Evolutionary conservation across 2,797 vertebrate genomes (phyloP), one percentile per base, ranked within the genome.

Genomic region (Ceryle rudis): DNA sequence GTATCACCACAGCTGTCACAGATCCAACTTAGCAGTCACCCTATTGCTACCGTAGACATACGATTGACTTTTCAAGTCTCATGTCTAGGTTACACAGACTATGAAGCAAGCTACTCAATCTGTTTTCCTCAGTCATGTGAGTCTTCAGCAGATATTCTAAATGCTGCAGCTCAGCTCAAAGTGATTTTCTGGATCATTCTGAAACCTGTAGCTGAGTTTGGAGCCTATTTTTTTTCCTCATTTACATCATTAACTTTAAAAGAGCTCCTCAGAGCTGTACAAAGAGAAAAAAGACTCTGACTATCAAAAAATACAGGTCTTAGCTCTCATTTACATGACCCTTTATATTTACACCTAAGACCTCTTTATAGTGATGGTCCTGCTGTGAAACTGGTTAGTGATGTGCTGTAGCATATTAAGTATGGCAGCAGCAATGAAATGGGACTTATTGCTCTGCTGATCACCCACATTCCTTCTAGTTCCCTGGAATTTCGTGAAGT

Each of bases 221-320:
- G 8, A 74, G 14, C 5, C 37, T 52, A 16, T 29, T 52, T 51
- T 51, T 64, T 89, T 80, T 29, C 14, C 31, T 90, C 6, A 20
- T 91, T 93, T 81, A 39, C 33, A 70, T 67, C 8, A 88, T 42
- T 90, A 61, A 42, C 44, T 88, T 90, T 39, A 62, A 89, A 89
- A 93, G 33, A 37, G 6, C 28, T 81, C 6, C 20, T 85, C 29
- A 29, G 23, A 60, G 17, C 13, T 67, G 13, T 37, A 66, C 47
- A 77, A 89, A 89, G 49, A 15, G n/a, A 57, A 90, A 75, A 83
- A 73, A 86, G 22, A 35, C 37, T 46, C 70, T 89, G 31, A 82
- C 33, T 83, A 29, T 44, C 65, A 69, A 65, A 80, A 81, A 78
- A 66, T 13, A 62, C 1, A 9, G 25, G 22, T 21, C 31, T 67